Evolutionary conservation across 2,113 vertebrate species (phyloP).

Genomic region (Numenius arquata): DNA sequence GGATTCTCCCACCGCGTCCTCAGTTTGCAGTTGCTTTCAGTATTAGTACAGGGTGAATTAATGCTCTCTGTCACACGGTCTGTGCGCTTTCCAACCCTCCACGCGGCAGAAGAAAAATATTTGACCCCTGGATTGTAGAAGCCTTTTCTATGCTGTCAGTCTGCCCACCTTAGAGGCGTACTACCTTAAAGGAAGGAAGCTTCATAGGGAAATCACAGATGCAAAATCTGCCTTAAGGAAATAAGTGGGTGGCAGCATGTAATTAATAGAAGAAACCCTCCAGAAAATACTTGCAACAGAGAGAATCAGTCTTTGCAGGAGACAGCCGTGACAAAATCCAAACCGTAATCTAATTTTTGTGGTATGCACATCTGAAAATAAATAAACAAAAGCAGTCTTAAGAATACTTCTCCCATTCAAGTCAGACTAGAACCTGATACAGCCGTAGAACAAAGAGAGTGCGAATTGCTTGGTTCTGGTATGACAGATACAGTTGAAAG

Average conservation of each 20-base stretch:
- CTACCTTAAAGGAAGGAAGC: slow-evolving; percentile 51
- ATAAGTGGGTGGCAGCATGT: slow-evolving; percentile 51
- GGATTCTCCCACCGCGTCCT: not conserved
- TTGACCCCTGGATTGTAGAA: not conserved
- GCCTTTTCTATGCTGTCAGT: not conserved
- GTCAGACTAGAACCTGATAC: slow-evolving; percentile 40
- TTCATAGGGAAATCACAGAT: slow-evolving; percentile 27
- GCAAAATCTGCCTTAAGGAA: slow-evolving; percentile 58
- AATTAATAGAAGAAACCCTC: slow-evolving; percentile 60
- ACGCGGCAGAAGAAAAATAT: not conserved
- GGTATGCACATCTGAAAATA: slow-evolving; percentile 57
- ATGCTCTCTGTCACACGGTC: not conserved
- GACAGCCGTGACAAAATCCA: slow-evolving; percentile 55
- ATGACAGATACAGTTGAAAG: not conserved
- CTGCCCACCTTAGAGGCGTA: not conserved
- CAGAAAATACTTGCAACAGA: slow-evolving; percentile 58
- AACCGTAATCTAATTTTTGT: slow-evolving; percentile 58
- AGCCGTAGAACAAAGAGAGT: slow-evolving; percentile 5
- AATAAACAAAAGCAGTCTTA: slow-evolving; percentile 49
- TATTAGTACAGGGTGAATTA: not conserved
- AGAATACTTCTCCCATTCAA: slow-evolving; percentile 39
- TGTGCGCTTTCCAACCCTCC: not conserved
- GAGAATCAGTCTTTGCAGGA: slow-evolving; percentile 47
- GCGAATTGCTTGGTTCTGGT: not conserved
- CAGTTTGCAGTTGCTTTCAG: not conserved